These are phyloP conservation scores for Furcifer pardalis DNA, from an alignment of 2,797 vertebrate species.

Conservation along the genomic window DNA sequence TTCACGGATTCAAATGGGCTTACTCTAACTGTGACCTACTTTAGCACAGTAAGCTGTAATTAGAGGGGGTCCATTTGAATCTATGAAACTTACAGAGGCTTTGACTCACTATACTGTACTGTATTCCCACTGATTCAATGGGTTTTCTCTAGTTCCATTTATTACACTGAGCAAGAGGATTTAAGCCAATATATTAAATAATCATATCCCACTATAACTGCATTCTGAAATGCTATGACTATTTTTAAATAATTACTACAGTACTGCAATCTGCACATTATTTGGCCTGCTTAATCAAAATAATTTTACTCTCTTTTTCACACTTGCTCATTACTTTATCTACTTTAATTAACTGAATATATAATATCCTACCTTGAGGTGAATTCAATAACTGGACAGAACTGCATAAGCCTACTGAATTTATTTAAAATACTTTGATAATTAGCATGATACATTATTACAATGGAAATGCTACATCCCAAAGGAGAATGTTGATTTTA, in stretches of 20 bases:
- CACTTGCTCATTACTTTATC: not conserved
- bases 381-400: constrained; percentile 22
- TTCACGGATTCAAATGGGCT: no score
- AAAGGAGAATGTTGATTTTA: constrained; percentile 26
- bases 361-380: constrained; percentile 4
- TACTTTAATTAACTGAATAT: constrained; percentile 29
- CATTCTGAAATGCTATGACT: not conserved
- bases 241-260: not conserved
- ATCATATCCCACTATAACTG: not conserved
- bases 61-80: no score
- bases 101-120: no score
- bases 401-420: constrained; percentile 6
- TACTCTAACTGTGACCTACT: no score
- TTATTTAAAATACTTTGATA: constrained; percentile 22
- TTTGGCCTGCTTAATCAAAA: not conserved
- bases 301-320: not conserved
- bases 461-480: constrained; percentile 1
- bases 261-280: not conserved
- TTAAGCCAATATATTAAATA: not conserved
- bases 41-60: no score
- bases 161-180: not conserved
- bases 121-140: no score
- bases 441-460: constrained; percentile 17
- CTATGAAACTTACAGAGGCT: no score
- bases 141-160: no score